Conservation (phyloP, 2,888 invertebrate genomes). For the Stegana nigrithorax region DNA sequence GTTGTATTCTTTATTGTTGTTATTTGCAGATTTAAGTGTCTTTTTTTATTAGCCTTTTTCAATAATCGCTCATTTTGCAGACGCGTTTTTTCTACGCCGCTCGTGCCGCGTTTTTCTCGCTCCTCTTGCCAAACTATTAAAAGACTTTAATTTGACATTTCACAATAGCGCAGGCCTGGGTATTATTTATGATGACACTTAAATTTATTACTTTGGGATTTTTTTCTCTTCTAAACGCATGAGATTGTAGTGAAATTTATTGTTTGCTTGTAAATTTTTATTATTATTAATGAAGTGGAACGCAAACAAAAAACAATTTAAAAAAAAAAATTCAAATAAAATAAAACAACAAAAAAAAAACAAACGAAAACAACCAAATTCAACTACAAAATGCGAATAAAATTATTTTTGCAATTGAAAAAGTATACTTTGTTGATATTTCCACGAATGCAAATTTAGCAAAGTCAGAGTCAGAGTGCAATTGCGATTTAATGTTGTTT, state of each 20-base stretch:
- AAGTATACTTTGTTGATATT: not conserved
- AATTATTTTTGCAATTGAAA: conserved; percentile 4
- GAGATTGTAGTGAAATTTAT: not conserved
- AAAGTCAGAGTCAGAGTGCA: not conserved
- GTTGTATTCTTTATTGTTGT: not conserved
- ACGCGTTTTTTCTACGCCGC: too few relatives aligned
- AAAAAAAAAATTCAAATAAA: too few relatives aligned
- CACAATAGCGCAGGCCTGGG: not conserved
- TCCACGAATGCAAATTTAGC: not conserved
- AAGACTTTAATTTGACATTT: conserved; percentile 16
- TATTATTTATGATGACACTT: conserved; percentile 17
- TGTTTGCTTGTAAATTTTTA: conserved; percentile 5
- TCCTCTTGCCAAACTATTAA: not conserved
- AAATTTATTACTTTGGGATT: conserved; percentile 3
- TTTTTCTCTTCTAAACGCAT: not conserved
- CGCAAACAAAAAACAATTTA: too few relatives aligned
- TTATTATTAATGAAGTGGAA: too few relatives aligned
- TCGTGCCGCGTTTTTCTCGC: not conserved
- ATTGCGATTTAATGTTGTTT: too few relatives aligned
- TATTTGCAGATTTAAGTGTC: not conserved
- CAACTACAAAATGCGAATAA: too few relatives aligned
- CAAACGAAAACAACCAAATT: too few relatives aligned
- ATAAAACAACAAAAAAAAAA: not conserved
- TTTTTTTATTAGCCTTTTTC: not conserved
- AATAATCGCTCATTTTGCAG: conserved; percentile 10